Conservation (phyloP, 2,888 invertebrate species). For the Andrena bicolor region DNA sequence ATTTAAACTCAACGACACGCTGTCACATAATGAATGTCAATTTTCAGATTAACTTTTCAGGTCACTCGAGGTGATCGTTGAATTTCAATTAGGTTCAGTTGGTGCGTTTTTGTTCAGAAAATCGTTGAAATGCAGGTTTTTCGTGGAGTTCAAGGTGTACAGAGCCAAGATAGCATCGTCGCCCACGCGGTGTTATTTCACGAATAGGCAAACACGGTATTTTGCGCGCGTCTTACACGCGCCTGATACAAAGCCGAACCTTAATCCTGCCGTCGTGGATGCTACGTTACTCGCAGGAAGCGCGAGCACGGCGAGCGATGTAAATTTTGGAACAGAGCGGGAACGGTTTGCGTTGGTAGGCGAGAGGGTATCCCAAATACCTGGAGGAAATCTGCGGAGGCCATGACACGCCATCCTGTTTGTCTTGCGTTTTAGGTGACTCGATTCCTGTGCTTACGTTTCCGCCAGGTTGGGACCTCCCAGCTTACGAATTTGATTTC, state of each 20-base stretch:
- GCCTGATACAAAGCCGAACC: conserved; percentile 42
- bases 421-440: conserved; percentile 74
- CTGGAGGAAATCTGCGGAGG: conserved; percentile 63
- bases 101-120: too few species aligned
- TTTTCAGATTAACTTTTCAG: background rate
- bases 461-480: conserved; percentile 54
- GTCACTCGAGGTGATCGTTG: background rate
- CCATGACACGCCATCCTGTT: conserved; percentile 70
- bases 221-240: conserved; percentile 42
- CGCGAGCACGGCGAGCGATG: conserved; percentile 61
- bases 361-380: conserved; percentile 50
- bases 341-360: conserved; percentile 57
- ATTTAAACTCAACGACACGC: background rate
- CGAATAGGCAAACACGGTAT: conserved; percentile 45
- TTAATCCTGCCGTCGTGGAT: conserved; percentile 53
- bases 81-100: background rate
- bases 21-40: background rate
- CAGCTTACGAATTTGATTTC: conserved; percentile 75
- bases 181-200: conserved; percentile 47
- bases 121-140: too few species aligned
- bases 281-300: conserved; percentile 49
- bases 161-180: conserved; percentile 14
- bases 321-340: conserved; percentile 71
- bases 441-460: conserved; percentile 68
- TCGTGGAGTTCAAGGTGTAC: background rate